Percentiles rank a stretch among this genome's conserved stretches.
Evolutionary conservation across 2,797 vertebrate genomes (phyloP).

Genomic region (Cuculus canorus): DNA sequence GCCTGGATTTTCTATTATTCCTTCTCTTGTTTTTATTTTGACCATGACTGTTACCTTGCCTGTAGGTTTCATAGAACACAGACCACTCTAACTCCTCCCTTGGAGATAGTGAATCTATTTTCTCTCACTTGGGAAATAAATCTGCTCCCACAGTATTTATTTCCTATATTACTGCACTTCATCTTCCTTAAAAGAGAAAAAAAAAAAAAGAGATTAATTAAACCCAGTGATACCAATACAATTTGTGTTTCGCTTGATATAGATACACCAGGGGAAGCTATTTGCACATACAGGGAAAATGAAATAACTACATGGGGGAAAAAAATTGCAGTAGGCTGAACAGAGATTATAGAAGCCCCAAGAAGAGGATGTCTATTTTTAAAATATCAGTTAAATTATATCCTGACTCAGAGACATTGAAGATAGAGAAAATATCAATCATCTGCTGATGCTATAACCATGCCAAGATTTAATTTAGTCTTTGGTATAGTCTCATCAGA

Average conservation of each 20-base stretch:
- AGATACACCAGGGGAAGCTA: not conserved
- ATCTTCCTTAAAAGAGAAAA: constrained; percentile 25
- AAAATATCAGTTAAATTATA: not conserved
- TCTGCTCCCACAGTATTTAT: not conserved
- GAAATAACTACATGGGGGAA: not conserved
- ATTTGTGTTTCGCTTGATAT: not conserved
- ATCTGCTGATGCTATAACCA: not conserved
- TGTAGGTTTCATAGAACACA: not conserved
- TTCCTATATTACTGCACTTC: not conserved
- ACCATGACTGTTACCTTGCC: not conserved
- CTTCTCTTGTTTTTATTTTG: not conserved
- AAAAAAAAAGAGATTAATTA: constrained; percentile 14
- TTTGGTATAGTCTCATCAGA: not conserved
- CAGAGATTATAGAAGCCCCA: not conserved
- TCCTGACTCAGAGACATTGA: not conserved
- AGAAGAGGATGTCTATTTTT: not conserved
- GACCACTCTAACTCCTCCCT: not conserved
- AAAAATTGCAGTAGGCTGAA: not conserved
- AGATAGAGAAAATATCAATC: not conserved
- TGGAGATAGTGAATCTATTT: not conserved
- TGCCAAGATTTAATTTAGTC: not conserved
- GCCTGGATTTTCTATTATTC: not conserved
- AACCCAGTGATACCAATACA: not conserved
- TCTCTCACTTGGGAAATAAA: constrained; percentile 14
- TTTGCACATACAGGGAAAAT: not conserved